Evolutionary conservation across 2,113 vertebrate species (phyloP).

Genomic region (Setophaga coronata): DNA sequence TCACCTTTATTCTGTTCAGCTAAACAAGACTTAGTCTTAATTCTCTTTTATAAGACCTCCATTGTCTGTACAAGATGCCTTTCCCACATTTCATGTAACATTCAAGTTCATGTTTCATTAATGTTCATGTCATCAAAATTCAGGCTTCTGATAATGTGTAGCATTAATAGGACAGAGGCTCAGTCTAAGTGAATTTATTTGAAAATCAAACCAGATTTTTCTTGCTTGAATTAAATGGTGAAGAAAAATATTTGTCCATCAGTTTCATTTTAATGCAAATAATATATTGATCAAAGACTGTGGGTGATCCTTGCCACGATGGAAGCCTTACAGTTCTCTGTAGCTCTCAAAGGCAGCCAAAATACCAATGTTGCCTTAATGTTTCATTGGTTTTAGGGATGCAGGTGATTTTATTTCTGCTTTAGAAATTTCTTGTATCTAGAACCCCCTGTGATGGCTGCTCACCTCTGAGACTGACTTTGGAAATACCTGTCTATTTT

Average conservation of each 20-base stretch:
- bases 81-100: background rate
- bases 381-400: background rate
- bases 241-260: background rate
- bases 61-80: background rate
- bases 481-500: background rate
- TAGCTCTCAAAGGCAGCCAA: background rate
- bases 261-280: background rate
- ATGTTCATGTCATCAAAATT: constrained; percentile 38
- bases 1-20: background rate
- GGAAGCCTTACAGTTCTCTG: background rate
- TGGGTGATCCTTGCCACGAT: background rate
- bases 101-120: constrained; percentile 39
- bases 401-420: background rate
- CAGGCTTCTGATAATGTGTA: background rate
- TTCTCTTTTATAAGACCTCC: background rate
- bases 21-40: background rate
- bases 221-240: background rate
- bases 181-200: background rate
- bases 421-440: background rate
- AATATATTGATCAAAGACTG: background rate
- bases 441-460: background rate
- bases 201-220: background rate
- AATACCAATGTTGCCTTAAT: background rate
- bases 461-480: background rate
- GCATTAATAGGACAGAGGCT: background rate